A percentile compares a stretch with the other conserved stretches of the same genome.
Evolutionary conservation across 2,113 vertebrate species (phyloP).

Genomic region (Rhea pennata): DNA sequence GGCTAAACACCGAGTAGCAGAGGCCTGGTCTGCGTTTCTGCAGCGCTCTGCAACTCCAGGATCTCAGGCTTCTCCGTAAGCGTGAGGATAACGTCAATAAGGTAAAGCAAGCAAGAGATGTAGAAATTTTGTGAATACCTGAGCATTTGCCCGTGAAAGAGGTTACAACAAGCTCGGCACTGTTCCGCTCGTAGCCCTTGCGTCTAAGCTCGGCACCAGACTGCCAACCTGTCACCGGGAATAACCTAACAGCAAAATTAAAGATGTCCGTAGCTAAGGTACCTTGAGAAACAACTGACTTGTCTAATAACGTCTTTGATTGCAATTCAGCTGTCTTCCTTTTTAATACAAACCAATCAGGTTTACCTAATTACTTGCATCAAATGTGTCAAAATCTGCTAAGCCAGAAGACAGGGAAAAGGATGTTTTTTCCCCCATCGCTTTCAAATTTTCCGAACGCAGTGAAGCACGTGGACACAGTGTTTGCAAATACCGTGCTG

Average conservation of each 20-base stretch:
- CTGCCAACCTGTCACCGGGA: background rate
- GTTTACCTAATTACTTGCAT: constrained; percentile 63
- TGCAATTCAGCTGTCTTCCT: background rate
- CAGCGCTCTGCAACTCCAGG: background rate
- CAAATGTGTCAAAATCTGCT: constrained; percentile 33
- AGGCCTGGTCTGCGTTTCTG: background rate
- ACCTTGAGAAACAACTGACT: background rate
- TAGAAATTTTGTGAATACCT: background rate
- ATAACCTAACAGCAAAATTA: background rate
- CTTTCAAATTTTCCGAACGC: background rate
- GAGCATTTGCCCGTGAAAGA: accelerated
- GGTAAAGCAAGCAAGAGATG: background rate
- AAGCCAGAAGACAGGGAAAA: background rate
- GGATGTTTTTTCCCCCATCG: constrained; percentile 20
- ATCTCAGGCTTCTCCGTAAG: background rate
- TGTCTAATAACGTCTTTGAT: background rate
- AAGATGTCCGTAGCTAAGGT: background rate
- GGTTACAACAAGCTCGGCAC: background rate
- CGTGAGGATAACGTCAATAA: accelerated
- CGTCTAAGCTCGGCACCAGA: accelerated
- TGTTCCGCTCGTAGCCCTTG: background rate
- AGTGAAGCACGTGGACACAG: background rate
- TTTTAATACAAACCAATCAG: background rate
- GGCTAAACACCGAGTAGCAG: background rate
- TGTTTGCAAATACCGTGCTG: background rate